phyloP scores from a whole-genome alignment of 2,113 vertebrate genomes.

The Etheostoma spectabile region DNA sequence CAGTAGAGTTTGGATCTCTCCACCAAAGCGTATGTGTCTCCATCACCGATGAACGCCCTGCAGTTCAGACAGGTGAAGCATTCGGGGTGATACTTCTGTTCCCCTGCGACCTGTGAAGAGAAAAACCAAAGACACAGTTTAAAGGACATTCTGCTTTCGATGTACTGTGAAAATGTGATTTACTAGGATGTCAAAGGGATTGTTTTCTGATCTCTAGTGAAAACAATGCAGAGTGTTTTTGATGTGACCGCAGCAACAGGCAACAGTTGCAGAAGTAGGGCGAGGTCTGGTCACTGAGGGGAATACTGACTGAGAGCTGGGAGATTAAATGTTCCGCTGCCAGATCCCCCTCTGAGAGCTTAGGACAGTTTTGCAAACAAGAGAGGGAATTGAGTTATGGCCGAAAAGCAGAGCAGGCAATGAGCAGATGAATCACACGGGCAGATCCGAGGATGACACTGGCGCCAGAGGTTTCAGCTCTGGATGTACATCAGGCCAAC shows the following conservation, averaged over 20 bases:
- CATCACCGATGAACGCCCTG: constrained; percentile 92
- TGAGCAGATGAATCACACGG: constrained; percentile 61
- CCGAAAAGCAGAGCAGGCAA: constrained; percentile 49
- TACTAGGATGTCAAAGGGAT: neutral
- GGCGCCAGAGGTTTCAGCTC: constrained; percentile 13
- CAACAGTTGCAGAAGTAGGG: constrained; percentile 45
- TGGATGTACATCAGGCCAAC: constrained; percentile 4
- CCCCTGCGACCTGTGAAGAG: constrained; percentile 90
- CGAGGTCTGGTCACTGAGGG: constrained; percentile 49
- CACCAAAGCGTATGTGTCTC: constrained; percentile 97
- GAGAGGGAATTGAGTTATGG: constrained; percentile 68
- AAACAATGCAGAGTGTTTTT: constrained; percentile 7
- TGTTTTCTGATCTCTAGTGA: neutral
- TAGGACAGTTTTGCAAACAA: constrained; percentile 63
- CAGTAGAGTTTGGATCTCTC: constrained; percentile 98
- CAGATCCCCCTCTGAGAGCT: constrained; percentile 65
- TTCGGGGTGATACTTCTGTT: constrained; percentile 98
- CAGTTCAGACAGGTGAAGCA: constrained; percentile 97
- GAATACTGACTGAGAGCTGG: constrained; percentile 25
- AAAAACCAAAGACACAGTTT: constrained; percentile 1
- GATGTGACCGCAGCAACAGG: constrained; percentile 12
- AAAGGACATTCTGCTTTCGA: neutral
- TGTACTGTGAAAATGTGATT: neutral
- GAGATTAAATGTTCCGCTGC: constrained; percentile 61
- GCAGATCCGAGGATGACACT: constrained; percentile 42